These are phyloP conservation scores for Trachelus iudaicus DNA, from an alignment of 2,888 invertebrate genomes.

Conservation along the genomic window DNA sequence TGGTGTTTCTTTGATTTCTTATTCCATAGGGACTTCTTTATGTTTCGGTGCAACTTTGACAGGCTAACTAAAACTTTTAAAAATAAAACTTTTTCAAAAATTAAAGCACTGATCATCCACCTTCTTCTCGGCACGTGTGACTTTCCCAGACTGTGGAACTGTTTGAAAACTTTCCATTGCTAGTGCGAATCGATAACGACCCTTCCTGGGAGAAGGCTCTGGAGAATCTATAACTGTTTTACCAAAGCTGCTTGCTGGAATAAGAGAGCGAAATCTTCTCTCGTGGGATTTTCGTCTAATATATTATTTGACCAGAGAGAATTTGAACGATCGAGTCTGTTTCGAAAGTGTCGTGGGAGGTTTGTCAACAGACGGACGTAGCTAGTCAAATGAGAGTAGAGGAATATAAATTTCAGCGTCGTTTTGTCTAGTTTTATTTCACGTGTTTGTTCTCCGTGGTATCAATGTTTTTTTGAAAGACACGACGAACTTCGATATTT, in stretches of 20 bases:
- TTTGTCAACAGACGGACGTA: neutral
- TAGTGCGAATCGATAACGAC: neutral
- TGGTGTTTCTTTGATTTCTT: neutral
- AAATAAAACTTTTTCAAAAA: neutral
- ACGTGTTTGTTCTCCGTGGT: neutral
- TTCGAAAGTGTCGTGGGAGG: neutral
- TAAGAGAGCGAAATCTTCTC: neutral
- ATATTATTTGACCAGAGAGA: neutral
- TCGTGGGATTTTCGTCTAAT: neutral
- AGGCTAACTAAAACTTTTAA: neutral
- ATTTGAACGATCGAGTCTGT: neutral
- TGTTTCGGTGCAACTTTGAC: neutral
- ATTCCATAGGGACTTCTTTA: neutral
- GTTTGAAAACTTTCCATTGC: neutral
- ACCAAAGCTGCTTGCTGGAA: neutral
- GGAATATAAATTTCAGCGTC: neutral
- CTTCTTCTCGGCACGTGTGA: neutral
- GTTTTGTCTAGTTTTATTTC: neutral
- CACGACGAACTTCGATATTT: neutral
- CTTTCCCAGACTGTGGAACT: neutral
- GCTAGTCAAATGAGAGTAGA: neutral
- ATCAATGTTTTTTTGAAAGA: neutral
- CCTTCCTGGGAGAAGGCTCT: neutral
- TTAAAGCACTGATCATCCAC: neutral
- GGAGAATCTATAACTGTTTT: neutral